These are phyloP conservation scores for Cydia amplana DNA, from an alignment of 1,140 invertebrate genomes.

Conservation along the genomic window DNA sequence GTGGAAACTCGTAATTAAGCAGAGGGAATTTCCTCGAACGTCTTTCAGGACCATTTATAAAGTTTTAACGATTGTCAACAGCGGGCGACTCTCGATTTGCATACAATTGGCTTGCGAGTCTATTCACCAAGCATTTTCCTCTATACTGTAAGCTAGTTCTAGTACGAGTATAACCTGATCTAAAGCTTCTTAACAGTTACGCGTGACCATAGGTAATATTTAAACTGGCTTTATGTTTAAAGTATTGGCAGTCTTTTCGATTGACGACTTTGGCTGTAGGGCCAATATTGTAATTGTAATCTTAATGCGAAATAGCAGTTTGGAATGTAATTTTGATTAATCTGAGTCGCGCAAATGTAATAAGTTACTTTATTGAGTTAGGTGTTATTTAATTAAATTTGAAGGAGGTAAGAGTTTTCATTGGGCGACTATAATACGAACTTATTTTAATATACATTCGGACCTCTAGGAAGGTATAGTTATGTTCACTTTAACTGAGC, in stretches of 20 bases:
- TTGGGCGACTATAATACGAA: too few species aligned
- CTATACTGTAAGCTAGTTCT: background rate
- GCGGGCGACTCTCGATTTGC: conserved; percentile 29
- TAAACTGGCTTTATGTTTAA: background rate
- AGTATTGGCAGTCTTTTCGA: background rate
- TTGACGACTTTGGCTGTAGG: background rate
- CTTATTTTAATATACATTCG: too few species aligned
- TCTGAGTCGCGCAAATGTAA: conserved; percentile 9
- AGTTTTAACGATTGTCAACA: conserved; percentile 58
- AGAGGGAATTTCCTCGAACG: conserved; percentile 51
- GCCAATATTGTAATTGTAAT: conserved; percentile 29
- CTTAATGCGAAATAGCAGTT: conserved; percentile 17
- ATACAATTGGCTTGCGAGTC: conserved; percentile 10
- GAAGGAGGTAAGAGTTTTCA: background rate
- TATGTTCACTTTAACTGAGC: background rate
- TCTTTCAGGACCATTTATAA: conserved; percentile 54
- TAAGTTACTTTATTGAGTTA: background rate
- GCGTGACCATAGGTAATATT: background rate
- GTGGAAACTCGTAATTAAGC: conserved; percentile 64
- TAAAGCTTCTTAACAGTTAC: background rate
- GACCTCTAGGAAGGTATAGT: too few species aligned
- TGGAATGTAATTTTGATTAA: conserved; percentile 28
- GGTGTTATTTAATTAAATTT: background rate
- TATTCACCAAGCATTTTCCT: background rate
- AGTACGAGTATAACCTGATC: background rate